Conservation (phyloP, 2,888 invertebrate genomes). For the Dastarcus helophoroides region DNA sequence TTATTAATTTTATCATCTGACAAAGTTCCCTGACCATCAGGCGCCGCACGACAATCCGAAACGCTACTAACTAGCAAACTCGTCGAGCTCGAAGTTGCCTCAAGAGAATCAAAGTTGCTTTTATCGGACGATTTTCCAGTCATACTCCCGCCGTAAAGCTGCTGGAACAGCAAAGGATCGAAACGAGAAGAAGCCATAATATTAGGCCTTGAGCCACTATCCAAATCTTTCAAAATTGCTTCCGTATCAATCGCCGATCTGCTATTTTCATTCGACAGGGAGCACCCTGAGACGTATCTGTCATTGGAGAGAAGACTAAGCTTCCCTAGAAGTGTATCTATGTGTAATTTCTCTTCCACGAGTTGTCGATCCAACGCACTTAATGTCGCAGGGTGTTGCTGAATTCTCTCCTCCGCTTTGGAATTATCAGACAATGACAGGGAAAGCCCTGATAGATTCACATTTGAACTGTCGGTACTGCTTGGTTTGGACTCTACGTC, state of each 20-base stretch:
- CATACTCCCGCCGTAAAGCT: conserved; percentile 13
- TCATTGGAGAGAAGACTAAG: conserved; percentile 24
- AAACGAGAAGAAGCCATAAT: conserved; percentile 18
- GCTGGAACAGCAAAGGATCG: conserved; percentile 15
- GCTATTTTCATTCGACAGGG: conserved; percentile 18
- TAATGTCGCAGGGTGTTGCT: conserved; percentile 2
- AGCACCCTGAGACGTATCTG: conserved; percentile 34
- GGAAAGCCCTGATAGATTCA: conserved; percentile 1
- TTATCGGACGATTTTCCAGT: conserved; percentile 3
- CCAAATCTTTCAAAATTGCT: conserved; percentile 20
- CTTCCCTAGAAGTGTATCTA: conserved; percentile 32
- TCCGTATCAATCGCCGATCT: conserved; percentile 15
- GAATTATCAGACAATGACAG: not conserved
- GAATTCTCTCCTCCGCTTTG: not conserved
- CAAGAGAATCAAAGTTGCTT: conserved; percentile 4
- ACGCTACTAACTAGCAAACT: conserved; percentile 19
- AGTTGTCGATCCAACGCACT: conserved; percentile 19
- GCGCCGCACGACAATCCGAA: conserved; percentile 19
- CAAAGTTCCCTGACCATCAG: conserved; percentile 16
- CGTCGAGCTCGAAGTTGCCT: conserved; percentile 14
- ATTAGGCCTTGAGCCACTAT: conserved; percentile 22
- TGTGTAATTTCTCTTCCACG: conserved; percentile 27
- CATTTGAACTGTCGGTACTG: not conserved
- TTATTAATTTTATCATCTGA: conserved; percentile 5
- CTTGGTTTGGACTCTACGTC: not conserved